Evolutionary conservation across 23 tunicate genomes (phyloP), one percentile per base, ranked within the genome.

Genomic region (Halocynthia roretzi): DNA sequence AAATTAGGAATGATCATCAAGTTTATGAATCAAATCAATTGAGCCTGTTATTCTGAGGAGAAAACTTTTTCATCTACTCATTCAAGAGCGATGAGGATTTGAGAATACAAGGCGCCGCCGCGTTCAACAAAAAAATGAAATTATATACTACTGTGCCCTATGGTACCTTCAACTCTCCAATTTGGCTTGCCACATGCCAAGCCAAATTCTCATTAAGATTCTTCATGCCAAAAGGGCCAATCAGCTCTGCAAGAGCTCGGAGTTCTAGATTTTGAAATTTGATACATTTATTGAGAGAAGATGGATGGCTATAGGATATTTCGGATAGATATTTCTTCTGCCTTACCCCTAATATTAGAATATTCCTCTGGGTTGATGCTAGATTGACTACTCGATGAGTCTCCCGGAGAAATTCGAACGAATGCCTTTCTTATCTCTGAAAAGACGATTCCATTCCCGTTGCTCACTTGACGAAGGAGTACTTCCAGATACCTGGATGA

Each of bases 181-280:
- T 85, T 52, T 91, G 97, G 64, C 97, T 91, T 44, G 97, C 87
- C 52, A 91, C 88, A 57, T 91, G 97, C 97, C 97, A 91, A n/a
- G 88, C 77, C 51, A 95, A 71, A 64, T 88, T 95, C 54, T 95
- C 99, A 21, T 89, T 89, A 48, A 95, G 81, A 82, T 83, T 83
- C 51, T 86, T 85, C 87, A 95, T 86, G 67, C 99, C 99, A 77
- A 77, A 95, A 5, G 99, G 99, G 8, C 99, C 99, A 74, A 95
- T 91, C n/a, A 95, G 83, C 53, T 95, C 97, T 7, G 99, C 95
- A 19, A 94, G 80, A 10, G 98, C 98, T 54, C 81, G 70, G 11
- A 94, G 83, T 77, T 94, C 98, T 90, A 66, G 44, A 31, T 31
- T 31, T 31, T 4, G 4, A 31, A 31, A 31, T 31, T 31, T 31